Percentiles rank a stretch among this genome's conserved stretches.
Conservation (phyloP, 2,113 vertebrate genomes). For the Larimichthys crocea region DNA sequence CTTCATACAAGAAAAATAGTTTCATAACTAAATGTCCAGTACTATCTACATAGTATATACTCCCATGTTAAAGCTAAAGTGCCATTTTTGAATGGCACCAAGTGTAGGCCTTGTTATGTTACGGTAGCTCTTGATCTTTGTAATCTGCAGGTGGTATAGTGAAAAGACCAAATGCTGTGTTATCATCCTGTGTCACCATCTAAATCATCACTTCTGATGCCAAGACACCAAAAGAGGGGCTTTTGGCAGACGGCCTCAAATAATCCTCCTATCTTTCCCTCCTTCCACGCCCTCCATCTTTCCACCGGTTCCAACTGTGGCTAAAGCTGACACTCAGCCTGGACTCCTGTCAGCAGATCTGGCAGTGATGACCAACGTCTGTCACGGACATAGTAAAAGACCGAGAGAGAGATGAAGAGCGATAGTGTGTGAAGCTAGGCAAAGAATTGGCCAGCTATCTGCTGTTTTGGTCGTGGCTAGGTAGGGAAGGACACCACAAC, state of each 20-base stretch:
- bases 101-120: conserved; percentile 1
- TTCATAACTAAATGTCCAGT: background rate
- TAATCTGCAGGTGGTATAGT: conserved; percentile 49
- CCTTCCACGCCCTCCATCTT: conserved; percentile 52
- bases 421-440: conserved; percentile 24
- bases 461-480: conserved; percentile 43
- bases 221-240: conserved; percentile 65
- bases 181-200: conserved; percentile 58
- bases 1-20: background rate
- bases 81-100: conserved; percentile 16
- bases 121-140: conserved; percentile 47
- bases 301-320: conserved; percentile 71
- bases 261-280: conserved; percentile 50
- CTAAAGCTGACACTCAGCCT: conserved; percentile 74
- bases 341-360: conserved; percentile 69
- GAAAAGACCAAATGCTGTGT: conserved; percentile 46
- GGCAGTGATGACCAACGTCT: conserved; percentile 63
- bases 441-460: conserved; percentile 35
- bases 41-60: background rate
- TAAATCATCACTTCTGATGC: conserved; percentile 58
- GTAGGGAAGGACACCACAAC: conserved; percentile 60
- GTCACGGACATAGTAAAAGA: conserved; percentile 48
- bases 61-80: background rate
- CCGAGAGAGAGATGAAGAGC: background rate
- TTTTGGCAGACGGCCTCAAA: conserved; percentile 66